These are phyloP conservation scores for Rhodophaea formosa DNA, from an alignment of 2,888 invertebrate species.

Conservation along the genomic window DNA sequence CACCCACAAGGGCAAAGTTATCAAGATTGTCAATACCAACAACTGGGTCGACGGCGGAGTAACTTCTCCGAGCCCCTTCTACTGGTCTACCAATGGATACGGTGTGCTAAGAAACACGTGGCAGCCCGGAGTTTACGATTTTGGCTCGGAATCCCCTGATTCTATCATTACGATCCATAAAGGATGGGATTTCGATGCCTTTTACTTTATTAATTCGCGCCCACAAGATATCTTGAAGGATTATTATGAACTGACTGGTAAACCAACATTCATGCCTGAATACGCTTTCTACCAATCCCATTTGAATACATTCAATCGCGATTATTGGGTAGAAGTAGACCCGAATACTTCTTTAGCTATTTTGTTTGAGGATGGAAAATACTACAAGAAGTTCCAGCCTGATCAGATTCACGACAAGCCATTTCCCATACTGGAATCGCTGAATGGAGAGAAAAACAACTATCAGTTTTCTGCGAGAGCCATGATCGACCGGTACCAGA, in stretches of 20 bases:
- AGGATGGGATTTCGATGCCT: slow-evolving; percentile 59
- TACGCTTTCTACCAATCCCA: slow-evolving; percentile 72
- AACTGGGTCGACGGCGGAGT: slow-evolving; percentile 67
- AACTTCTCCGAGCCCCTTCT: slow-evolving; percentile 69
- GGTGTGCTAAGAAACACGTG: slow-evolving; percentile 69
- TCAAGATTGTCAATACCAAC: slow-evolving; percentile 62
- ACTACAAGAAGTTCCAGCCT: slow-evolving; percentile 65
- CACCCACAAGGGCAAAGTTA: slow-evolving; percentile 62
- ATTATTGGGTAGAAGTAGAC: slow-evolving; percentile 67
- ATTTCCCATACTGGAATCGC: slow-evolving; percentile 63
- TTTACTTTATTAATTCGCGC: slow-evolving; percentile 57
- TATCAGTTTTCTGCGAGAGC: slow-evolving; percentile 74
- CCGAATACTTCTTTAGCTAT: slow-evolving; percentile 48
- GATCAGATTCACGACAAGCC: slow-evolving; percentile 50
- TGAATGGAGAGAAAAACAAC: slow-evolving; percentile 70
- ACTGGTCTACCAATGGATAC: slow-evolving; percentile 69
- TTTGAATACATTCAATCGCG: slow-evolving; percentile 70
- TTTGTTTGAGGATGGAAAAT: slow-evolving; percentile 65
- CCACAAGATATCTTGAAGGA: slow-evolving; percentile 60
- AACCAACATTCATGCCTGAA: slow-evolving; percentile 65
- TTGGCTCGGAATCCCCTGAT: slow-evolving; percentile 43
- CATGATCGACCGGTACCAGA: slow-evolving; percentile 69
- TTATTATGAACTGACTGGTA: slow-evolving; percentile 69
- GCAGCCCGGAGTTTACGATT: slow-evolving; percentile 65
- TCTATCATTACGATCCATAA: slow-evolving; percentile 47